Base-by-base conservation (phyloP, 2,113 vertebrate genomes). In the Probosciger aterrimus region DNA sequence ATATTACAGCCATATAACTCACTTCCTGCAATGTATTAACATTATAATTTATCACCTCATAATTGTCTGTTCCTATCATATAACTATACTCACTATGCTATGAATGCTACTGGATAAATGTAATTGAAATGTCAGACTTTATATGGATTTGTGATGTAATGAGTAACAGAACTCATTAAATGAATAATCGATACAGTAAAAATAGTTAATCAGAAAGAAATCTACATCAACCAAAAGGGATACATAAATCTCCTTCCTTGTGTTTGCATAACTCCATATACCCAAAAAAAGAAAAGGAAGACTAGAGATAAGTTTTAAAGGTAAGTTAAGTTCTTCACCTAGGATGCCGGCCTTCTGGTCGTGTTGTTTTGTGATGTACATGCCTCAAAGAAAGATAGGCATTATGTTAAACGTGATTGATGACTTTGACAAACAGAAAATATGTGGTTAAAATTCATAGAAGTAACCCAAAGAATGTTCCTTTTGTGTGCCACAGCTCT, bases 81-180 rank as follows among this genome's bases (percentile, higher is more conserved):
- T 93, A 41, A n/a, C 81, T 71, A 22, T 43, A 68, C 41, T 60
- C 10, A 43, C 55, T 69, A 13, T 65, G 18, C 59, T 87, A 44
- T 55, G 65, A 95, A 94, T 50, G 11, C 10, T 73, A 76, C 57
- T 46, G 82, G 24, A 50, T 91, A 69, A 53, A 79, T 39, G 63
- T 59, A 88, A 96, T 67, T 82, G 84, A 92, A 95, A 95, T 87
- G 62, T 59, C 64, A 95, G 35, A 89, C 31, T 69, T 95, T 37
- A 95, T 86, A 93, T 57, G 47, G 75, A 92, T 92, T 74, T 90
- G 30, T 89, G 63, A 75, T 77, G 7, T 63, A 89, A 88, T 85
- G 47, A 44, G 12, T 86, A 91, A 76, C 55, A 68, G 79, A 96
- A 76, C 35, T 39, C 23, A 52, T 62, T 84, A 90, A 37, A 85